These are phyloP conservation scores for Anoplophora glabripennis DNA, from an alignment of 1,140 invertebrate species.

Conservation along the genomic window DNA sequence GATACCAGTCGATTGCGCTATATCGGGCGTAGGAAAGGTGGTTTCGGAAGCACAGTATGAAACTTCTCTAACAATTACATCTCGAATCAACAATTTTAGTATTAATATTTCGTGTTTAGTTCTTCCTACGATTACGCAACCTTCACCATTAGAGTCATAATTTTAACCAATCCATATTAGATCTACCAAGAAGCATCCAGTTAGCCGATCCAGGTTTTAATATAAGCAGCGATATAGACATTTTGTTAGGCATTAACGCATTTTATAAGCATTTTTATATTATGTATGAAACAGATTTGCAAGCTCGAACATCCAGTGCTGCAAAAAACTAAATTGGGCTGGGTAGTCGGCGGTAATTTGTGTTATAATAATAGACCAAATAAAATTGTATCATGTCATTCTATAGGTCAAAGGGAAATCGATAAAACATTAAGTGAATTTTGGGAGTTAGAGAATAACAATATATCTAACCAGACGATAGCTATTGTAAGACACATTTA, in stretches of 20 bases:
- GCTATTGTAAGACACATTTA: no score
- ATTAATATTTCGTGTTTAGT: slow-evolving; percentile 10
- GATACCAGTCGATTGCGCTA: no score
- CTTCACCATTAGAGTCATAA: neutral
- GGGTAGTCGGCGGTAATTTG: slow-evolving; percentile 30
- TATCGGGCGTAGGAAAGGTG: neutral
- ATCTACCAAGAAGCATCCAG: slow-evolving; percentile 6
- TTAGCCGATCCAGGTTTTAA: slow-evolving; percentile 40
- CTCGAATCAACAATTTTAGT: neutral
- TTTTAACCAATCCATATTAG: neutral
- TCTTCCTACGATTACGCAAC: slow-evolving; percentile 6
- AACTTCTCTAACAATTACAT: neutral
- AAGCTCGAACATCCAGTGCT: slow-evolving; percentile 19
- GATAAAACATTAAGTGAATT: neutral
- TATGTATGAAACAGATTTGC: slow-evolving; percentile 18
- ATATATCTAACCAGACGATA: no score
- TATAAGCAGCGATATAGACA: slow-evolving; percentile 31
- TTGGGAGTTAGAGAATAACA: neutral
- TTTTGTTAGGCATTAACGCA: slow-evolving; percentile 36
- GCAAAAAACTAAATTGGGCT: slow-evolving; percentile 35
- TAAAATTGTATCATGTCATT: neutral
- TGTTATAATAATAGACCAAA: neutral
- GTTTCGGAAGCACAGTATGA: neutral
- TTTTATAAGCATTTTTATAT: slow-evolving; percentile 38
- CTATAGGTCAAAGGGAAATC: neutral